Base-by-base conservation (phyloP, 1,140 invertebrate species). In the Papilio helenus region DNA sequence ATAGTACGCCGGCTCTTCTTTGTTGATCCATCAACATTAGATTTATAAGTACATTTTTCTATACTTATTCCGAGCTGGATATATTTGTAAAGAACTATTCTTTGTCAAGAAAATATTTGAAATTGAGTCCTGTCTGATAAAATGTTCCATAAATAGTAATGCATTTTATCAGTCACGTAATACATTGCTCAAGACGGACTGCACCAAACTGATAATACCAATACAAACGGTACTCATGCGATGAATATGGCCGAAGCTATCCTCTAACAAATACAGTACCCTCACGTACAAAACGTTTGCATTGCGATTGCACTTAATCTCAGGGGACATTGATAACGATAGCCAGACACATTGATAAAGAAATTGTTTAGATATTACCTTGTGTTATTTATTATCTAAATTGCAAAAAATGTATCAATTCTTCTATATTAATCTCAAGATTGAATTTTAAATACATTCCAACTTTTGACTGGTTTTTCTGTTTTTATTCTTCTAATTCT, bases 271-370 rank as follows among this genome's bases (percentile, higher is more conserved):
- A 34, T 29, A 29, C 61, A 34, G 12, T 16, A 26, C 14, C 26
- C 61, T 34, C 61, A 68, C 61, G 61, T 68, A 68, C 61, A 14
- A 16, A 68, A 68, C 61, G 61, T 29, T 68, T 68, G 61, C 61
- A 68, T 29, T 68, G 61, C 61, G 61, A 68, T 68, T 68, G 61
- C 61, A 68, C 34, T 14, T 29, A 68, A 68, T 68, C 20, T 61
- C 61, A 61, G 23, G 5, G 61, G 61, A 68, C 23, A 68, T 68
- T 29, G 61, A 68, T 68, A 68, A 29, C 61, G 61, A 68, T 68
- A 68, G 14, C 4, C 61, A 68, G 12, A 29, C 51, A 55, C 18
- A 55, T 9, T 55, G 51, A 55, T 55, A 55, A 55, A 55, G 3
- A 55, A 9, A 9, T 8, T 55, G n/a, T 20, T 55, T 18, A 55